Conservation (phyloP, 2,113 vertebrate species). For the Hassar affinis region DNA sequence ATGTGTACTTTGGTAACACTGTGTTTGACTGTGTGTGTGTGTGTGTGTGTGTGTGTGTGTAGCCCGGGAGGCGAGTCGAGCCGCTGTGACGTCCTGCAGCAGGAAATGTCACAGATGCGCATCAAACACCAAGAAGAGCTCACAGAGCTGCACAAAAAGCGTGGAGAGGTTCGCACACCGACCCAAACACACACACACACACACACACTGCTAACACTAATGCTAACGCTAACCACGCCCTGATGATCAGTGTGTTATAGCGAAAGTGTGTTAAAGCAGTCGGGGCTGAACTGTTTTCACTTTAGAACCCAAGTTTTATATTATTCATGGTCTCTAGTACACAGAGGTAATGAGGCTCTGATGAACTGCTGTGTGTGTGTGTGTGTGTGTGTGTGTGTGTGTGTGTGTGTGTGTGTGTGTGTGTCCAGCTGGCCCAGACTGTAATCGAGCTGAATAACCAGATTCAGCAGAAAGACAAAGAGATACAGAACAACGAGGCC, state of each 20-base stretch:
- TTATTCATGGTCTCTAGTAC: too few species aligned
- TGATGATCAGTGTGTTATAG: not conserved
- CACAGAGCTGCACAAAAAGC: conserved; percentile 94
- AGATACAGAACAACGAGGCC: conserved; percentile 91
- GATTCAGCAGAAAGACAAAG: conserved; percentile 93
- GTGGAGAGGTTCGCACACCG: conserved; percentile 84
- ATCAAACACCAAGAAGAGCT: conserved; percentile 95
- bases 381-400: conserved; percentile 11
- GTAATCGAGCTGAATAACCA: conserved; percentile 96
- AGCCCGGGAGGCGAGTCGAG: conserved; percentile 77
- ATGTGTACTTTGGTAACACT: not conserved
- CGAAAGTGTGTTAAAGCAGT: not conserved
- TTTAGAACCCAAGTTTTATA: too few species aligned
- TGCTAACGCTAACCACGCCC: not conserved
- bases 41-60: conserved; percentile 12
- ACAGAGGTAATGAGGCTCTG: conserved; percentile 3
- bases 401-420: conserved; percentile 15
- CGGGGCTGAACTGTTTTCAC: too few species aligned
- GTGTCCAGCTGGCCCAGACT: conserved; percentile 83
- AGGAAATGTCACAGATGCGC: conserved; percentile 90
- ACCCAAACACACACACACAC: not conserved
- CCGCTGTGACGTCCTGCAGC: conserved; percentile 80
- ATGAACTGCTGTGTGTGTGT: too few species aligned
- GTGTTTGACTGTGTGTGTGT: not conserved
- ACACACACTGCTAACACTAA: not conserved